Base-by-base conservation (phyloP, 2,113 vertebrate genomes). In the Sphaerodactylus townsendi region DNA sequence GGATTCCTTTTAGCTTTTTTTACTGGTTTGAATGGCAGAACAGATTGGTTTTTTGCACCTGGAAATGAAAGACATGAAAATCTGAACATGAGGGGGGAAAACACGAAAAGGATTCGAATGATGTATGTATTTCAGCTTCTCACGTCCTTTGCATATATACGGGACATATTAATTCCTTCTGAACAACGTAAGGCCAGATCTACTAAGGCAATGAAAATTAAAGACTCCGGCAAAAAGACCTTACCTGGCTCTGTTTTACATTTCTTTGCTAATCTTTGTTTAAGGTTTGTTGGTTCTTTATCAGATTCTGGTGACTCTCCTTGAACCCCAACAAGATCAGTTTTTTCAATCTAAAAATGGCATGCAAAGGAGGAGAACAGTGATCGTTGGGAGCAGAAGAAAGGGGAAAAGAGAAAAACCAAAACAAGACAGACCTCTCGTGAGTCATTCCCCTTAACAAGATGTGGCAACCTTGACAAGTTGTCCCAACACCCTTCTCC, bases 21-120 rank as follows among this genome's bases (percentile, higher is more conserved):
- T 56, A 96, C 1, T 3, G 97, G 95, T 76, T 97, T 98, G 91
- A 99, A 99, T 19, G 96, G 95, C 17, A 99, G 94, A 1, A 96
- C 98, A 89, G 96, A 95, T 94, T 99, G 98, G 88, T 95, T 98
- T 87, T 96, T 95, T 0, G 71, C 37, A 87, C 95, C 97, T 85
- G 95, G 83, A 71, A 48, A 96, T 65, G 85, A 28, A 5, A 37
- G 48, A 87, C 53, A 78, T n/a, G 21, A 56, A 70, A 53, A 87
- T 92, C 2, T 69, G 30, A 44, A 30, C 68, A 72, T 21, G 48
- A 37, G 62, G 7, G 11, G 8, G 48, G 37, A 44, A 62, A 64
- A 4, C 19, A 14, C n/a, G 28, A 13, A 44, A 25, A 13, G 4
- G 4, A 0, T 88, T 56, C 66, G 79, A 62, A 3, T 10, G 0